These are phyloP conservation scores for Amniataba percoides DNA, from an alignment of 2,797 vertebrate genomes.

Conservation along the genomic window DNA sequence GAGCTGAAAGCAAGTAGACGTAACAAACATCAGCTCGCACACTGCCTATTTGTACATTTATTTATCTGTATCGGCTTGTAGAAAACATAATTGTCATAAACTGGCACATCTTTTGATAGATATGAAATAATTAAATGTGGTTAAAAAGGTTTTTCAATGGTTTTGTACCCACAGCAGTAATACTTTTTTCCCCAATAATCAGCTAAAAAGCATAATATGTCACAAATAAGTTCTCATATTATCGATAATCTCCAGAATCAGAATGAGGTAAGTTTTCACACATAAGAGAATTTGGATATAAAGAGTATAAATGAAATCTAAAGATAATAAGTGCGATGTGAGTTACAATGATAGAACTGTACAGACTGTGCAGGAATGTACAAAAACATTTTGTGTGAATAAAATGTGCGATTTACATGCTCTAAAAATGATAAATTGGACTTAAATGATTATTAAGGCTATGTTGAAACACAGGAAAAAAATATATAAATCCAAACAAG, in stretches of 20 bases:
- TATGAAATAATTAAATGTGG: not conserved
- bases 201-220: not conserved
- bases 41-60: no score
- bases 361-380: no score
- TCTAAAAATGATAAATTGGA: not conserved
- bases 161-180: not conserved
- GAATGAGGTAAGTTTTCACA: no score
- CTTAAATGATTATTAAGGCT: not conserved
- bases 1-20: no score
- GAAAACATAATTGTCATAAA: not conserved
- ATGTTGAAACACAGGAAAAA: not conserved
- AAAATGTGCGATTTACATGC: not conserved
- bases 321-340: no score
- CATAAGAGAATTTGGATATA: no score
- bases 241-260: not conserved
- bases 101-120: constrained; percentile 1
- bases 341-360: no score
- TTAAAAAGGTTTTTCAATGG: not conserved
- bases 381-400: not conserved
- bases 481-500: not conserved
- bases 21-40: no score
- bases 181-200: not conserved
- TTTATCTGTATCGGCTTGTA: not conserved
- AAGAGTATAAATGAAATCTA: no score
- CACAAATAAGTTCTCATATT: no score